Base-by-base conservation (phyloP, 2,113 vertebrate species). In the Corydoras maculifer region DNA sequence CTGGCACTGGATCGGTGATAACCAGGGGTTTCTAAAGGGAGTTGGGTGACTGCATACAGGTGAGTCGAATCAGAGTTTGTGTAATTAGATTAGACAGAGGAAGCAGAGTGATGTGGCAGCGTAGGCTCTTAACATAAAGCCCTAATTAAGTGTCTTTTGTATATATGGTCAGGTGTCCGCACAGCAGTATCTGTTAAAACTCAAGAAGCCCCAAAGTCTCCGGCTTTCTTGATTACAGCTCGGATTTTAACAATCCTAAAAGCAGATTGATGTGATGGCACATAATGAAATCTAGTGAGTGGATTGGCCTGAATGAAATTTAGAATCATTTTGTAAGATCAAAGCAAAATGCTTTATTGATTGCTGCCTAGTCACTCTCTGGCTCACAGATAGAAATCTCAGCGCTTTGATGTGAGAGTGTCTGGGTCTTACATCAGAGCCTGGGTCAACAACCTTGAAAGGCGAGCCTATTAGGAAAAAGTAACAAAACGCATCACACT, bases 371-470 rank as follows among this genome's bases (percentile, higher is more conserved):
- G 78, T 80, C 78, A 77, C 78, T 77, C 65, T 65, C 75, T 73
- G 77, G 75, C 78, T 72, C 70, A 31, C 69, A 75, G 78, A 80
- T 80, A 80, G 78, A 77, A 80, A 80, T 80, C 72, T 75, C 76
- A 62, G 73, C 62, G 69, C 86, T 90, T 90, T 90, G 89, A 90
- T 88, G 88, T 90, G 82, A 79, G 81, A 82, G 74, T 89, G 88
- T 89, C 85, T 88, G 80, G 83, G 81, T 89, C 87, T 87, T 88
- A 87, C 88, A 89, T 90, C 89, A 89, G 85, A 87, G 86, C 83
- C 82, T 82, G 86, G 87, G 88, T 89, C 88, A 86, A 85, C 79
- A 86, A 84, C 84, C 86, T 86, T 82, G 86, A 85, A 87, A 90
- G 85, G 86, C 86, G 79, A 88, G 84, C 85, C 85, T 86, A 86